Evolutionary conservation across 2,797 vertebrate species (phyloP).

Genomic region (Pangasius larnaudii): DNA sequence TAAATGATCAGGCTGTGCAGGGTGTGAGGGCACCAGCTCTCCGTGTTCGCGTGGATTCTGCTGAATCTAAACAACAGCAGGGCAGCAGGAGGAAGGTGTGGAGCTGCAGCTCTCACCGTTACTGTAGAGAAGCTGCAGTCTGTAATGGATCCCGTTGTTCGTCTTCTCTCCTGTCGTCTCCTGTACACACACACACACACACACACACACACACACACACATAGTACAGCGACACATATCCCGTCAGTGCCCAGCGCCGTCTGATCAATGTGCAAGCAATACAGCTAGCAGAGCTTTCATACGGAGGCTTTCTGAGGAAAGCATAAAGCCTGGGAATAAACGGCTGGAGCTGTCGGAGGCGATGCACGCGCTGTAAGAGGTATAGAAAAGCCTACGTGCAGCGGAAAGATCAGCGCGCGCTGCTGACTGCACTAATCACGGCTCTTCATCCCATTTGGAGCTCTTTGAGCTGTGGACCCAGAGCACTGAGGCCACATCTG

Average conservation of each 20-base stretch:
- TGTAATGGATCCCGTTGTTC: constrained; percentile 98
- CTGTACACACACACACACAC: constrained; percentile 68
- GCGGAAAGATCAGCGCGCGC: neutral
- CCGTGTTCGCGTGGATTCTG: constrained; percentile 1
- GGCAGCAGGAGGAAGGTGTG: constrained; percentile 4
- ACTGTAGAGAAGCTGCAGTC: constrained; percentile 96
- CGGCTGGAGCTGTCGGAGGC: neutral
- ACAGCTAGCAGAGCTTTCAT: too few relatives aligned
- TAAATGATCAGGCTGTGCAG: neutral
- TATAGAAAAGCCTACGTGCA: too few relatives aligned
- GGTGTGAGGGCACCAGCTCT: constrained; percentile 13
- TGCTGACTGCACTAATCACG: neutral
- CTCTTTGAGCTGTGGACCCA: neutral
- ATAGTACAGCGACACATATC: constrained; percentile 11
- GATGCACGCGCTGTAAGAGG: too few relatives aligned
- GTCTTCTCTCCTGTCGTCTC: constrained; percentile 97
- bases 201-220: neutral
- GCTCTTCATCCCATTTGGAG: neutral
- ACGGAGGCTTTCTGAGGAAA: too few relatives aligned
- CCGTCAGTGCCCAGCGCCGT: constrained; percentile 19
- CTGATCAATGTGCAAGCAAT: neutral
- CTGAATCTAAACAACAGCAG: constrained; percentile 22
- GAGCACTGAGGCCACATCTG: neutral
- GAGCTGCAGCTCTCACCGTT: constrained; percentile 83
- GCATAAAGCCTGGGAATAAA: too few relatives aligned